phyloP scores from a whole-genome alignment of 2,113 vertebrate genomes.

The Epinephelus moara region DNA sequence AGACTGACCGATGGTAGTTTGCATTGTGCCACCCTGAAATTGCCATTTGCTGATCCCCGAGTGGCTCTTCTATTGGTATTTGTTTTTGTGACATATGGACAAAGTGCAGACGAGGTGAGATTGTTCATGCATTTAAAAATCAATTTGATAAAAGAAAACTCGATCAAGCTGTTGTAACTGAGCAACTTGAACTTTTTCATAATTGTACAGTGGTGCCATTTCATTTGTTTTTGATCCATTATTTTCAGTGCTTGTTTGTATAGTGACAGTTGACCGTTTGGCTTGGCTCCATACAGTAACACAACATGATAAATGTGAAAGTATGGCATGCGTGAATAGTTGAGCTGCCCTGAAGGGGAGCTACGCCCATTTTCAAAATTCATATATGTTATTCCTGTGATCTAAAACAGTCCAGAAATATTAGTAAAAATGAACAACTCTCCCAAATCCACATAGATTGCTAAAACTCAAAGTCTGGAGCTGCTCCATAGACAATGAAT shows the following conservation, averaged over 20 bases:
- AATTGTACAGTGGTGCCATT: not conserved
- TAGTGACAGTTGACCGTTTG: too few relatives aligned
- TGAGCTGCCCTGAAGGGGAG: not conserved
- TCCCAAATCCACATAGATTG: too few relatives aligned
- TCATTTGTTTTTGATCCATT: not conserved
- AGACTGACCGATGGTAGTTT: too few relatives aligned
- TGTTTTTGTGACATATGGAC: too few relatives aligned
- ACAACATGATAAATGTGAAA: not conserved
- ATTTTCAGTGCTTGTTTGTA: too few relatives aligned
- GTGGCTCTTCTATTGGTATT: not conserved
- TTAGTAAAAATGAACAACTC: too few relatives aligned
- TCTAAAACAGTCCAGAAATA: too few relatives aligned
- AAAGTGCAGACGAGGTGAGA: too few relatives aligned
- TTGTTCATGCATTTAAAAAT: not conserved
- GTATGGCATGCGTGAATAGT: not conserved
- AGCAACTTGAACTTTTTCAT: not conserved
- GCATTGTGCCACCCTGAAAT: not conserved
- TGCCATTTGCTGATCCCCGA: not conserved
- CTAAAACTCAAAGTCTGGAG: too few relatives aligned
- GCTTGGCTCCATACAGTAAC: not conserved
- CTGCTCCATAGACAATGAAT: too few relatives aligned
- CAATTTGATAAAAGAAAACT: not conserved
- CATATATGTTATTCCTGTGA: too few relatives aligned
- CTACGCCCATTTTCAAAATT: too few relatives aligned
- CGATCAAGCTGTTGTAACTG: not conserved